Base-by-base conservation (phyloP, 2,113 vertebrate species). In the Pterophyllum scalare region DNA sequence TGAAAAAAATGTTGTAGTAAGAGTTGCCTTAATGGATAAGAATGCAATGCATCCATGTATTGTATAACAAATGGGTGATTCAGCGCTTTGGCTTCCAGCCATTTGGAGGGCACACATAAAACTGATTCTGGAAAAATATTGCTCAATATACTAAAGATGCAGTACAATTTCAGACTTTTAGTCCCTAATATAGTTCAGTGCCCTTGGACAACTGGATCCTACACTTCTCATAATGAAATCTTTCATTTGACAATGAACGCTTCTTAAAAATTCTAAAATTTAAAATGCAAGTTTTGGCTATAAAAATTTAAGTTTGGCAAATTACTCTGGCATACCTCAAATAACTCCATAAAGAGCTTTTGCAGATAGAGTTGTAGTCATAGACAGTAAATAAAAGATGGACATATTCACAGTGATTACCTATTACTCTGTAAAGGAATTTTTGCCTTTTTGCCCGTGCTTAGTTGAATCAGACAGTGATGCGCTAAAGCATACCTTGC, bases 1-100 rank as follows among this genome's bases (percentile, higher is more conserved):
- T 54, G 46, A 19, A 54, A 54, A 72, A 54, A 49, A 54, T 72
- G 52, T 72, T 54, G 46, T 54, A 52, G 65, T 72, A 72, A 49
- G 26, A 72, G 67, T 72, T 54, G 67, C 67, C 43, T 52, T 54
- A 72, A 72, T 72, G 19, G 67, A 54, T n/a, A 72, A 72, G 46
- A 72, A 72, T 72, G 24, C 67, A 72, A 1, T 14, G 67, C 46
- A n/a, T 26, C 67, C 46, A 72, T 46, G 54, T 33, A 72, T 26
- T 72, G 46, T 33, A n/a, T 72, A 54, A 72, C 67, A 72, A 72
- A 72, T 33, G 49, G 46, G 52, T 72, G 67, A 72, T 72, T 72
- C 67, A 72, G 67, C 20, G 17, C 67, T 72, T 72, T 72, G 67
- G 46, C 46, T 72, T 54, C 26, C 46, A 72, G 67, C 67, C 46